Evolutionary conservation across 2,113 vertebrate genomes (phyloP), one percentile per base, ranked within the genome.

Genomic region (Stigmatopora argus): DNA sequence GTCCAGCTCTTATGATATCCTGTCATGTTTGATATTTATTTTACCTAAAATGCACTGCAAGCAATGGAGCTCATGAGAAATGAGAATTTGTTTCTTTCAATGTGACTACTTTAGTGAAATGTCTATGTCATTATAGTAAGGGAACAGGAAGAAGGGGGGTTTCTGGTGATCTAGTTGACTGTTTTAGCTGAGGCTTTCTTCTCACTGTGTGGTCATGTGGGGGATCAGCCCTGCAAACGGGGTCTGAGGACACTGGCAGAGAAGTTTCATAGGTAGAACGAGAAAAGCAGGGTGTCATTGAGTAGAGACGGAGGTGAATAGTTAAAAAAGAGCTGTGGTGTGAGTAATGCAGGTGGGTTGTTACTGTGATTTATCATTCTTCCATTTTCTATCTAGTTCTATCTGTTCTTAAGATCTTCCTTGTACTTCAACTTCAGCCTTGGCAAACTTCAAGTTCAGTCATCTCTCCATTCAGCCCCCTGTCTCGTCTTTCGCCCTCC

Each of bases 201-300:
- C 86, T 88, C 44, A 19, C 84, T 89, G 88, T 88, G 88, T 88
- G 88, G 88, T 78, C 88, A 85, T 73, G 74, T 64, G 73, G 72
- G 71, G 81, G 69, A 80, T 75, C 64, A 35, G 69, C 60, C 10
- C 66, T 75, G 78, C 71, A 61, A 79, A 75, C 73, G 68, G 75
- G 69, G 74, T 69, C 59, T 71, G 78, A 82, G 71, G 81, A 81
- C 80, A 70, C 72, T 78, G 81, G 74, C 77, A 78, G 68, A 71
- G 82, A 80, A 82, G 85, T 84, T 76, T 78, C 82, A 78, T 80
- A 70, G 80, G 67, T 55, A 66, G 56, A 65, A 62, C 56, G 55
- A 73, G 52, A 62, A 38, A 52, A 57, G 14, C 19, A 56, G 49
- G 47, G 63, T 12, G 18, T 35, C 53, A 34, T 49, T 35, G 66